A percentile compares a stretch with the other conserved stretches of the same genome.
phyloP scores from a whole-genome alignment of 1,140 invertebrate genomes.

The Leptonema lineaticorne region DNA sequence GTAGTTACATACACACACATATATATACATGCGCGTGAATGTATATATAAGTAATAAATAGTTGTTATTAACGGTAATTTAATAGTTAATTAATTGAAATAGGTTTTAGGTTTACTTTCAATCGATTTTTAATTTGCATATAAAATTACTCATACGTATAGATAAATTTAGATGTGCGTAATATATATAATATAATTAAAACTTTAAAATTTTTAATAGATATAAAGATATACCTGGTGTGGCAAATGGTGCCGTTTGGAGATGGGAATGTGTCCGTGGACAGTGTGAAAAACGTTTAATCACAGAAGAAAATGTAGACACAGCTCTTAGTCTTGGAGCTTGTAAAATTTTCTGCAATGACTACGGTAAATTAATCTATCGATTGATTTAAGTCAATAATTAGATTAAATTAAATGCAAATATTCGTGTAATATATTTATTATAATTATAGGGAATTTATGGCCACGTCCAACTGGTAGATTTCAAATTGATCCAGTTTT shows the following conservation, averaged over 20 bases:
- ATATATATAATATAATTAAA: too few relatives aligned
- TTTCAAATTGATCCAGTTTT: slow-evolving; percentile 61
- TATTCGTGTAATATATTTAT: neutral
- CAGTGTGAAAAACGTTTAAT: slow-evolving; percentile 58
- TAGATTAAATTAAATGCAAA: too few relatives aligned
- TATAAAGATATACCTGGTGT: slow-evolving; percentile 14
- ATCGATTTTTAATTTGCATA: too few relatives aligned
- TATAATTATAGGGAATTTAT: slow-evolving; percentile 58
- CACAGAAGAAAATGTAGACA: slow-evolving; percentile 50
- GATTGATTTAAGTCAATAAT: neutral
- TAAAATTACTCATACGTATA: too few relatives aligned
- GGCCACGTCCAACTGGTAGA: slow-evolving; percentile 71
- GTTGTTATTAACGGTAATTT: too few relatives aligned
- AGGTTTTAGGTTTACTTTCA: too few relatives aligned
- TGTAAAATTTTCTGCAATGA: slow-evolving; percentile 64
- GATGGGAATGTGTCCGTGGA: slow-evolving; percentile 57
- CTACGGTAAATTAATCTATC: slow-evolving; percentile 45
- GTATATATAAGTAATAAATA: too few relatives aligned
- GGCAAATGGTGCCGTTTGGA: slow-evolving; percentile 49
- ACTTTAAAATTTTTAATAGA: neutral
- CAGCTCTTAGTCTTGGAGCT: slow-evolving; percentile 60
- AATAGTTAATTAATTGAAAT: too few relatives aligned
- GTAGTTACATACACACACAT: too few relatives aligned
- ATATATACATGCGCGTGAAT: too few relatives aligned
- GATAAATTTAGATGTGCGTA: too few relatives aligned